Conservation (phyloP, 1,140 invertebrate genomes). For the Halictus rubicundus region DNA sequence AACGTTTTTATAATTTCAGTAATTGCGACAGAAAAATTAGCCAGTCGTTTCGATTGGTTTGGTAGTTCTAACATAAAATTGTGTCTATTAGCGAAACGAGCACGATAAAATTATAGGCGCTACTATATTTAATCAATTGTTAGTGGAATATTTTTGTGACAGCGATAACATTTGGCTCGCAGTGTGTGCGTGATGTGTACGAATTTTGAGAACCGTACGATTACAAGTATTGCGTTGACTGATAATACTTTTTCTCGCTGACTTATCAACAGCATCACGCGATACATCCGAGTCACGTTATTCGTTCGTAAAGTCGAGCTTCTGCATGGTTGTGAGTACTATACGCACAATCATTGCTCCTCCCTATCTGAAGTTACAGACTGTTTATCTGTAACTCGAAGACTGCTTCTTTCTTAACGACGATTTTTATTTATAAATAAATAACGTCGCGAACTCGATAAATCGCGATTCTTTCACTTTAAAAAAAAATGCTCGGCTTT, state of each 20-base stretch:
- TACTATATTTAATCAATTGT: too few relatives aligned
- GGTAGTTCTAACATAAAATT: too few relatives aligned
- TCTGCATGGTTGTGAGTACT: background rate
- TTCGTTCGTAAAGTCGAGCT: background rate
- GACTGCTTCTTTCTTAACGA: background rate
- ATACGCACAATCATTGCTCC: background rate
- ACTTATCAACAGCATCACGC: slow-evolving; percentile 36
- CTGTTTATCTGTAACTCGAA: background rate
- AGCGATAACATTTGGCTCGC: too few relatives aligned
- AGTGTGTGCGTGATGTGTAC: background rate
- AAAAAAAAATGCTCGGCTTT: too few relatives aligned
- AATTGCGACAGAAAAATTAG: too few relatives aligned
- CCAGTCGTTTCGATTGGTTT: too few relatives aligned
- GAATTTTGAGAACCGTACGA: background rate
- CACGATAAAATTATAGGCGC: too few relatives aligned
- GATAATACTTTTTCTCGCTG: slow-evolving; percentile 16
- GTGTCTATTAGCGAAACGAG: too few relatives aligned
- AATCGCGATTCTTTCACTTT: too few relatives aligned
- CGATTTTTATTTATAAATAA: background rate
- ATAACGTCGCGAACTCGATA: background rate
- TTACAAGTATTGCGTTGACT: background rate
- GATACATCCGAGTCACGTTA: slow-evolving; percentile 7
- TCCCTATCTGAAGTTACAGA: background rate
- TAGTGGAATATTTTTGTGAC: too few relatives aligned
- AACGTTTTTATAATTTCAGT: too few relatives aligned